Conservation (phyloP, 2,113 vertebrate genomes). For the Xenotilapia flavipinnis region DNA sequence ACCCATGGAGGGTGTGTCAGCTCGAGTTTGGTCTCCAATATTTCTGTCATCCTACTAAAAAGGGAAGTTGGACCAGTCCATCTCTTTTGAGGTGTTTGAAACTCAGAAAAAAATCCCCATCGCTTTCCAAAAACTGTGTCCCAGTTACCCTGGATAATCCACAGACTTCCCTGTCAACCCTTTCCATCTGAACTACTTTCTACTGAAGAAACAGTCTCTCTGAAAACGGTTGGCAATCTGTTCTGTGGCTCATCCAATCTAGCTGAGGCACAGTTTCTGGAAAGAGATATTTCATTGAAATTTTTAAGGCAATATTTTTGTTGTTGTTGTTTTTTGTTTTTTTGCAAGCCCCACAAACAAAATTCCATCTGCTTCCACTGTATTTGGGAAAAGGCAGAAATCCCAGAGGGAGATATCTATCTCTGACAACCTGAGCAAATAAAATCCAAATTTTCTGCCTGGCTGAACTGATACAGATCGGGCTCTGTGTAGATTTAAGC, state of each 20-base stretch:
- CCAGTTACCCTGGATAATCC: not conserved
- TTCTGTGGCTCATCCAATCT: not conserved
- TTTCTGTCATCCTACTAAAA: not conserved
- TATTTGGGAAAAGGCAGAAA: not conserved
- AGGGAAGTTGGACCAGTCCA: not conserved
- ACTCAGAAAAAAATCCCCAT: not conserved
- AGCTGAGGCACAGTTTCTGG: not conserved
- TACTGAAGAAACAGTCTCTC: not conserved
- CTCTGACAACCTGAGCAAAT: not conserved
- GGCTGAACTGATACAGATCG: not conserved
- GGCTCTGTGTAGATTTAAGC: not conserved
- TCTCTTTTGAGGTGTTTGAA: not conserved
- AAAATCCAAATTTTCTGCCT: not conserved
- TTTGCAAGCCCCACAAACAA: not conserved
- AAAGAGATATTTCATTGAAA: not conserved
- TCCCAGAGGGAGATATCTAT: not conserved
- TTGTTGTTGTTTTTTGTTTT: not conserved
- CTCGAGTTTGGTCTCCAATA: not conserved
- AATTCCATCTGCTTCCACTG: not conserved
- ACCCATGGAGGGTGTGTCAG: not conserved
- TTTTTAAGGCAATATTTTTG: not conserved
- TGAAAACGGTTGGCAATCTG: not conserved
- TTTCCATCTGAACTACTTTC: conserved; percentile 13
- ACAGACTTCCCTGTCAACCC: not conserved
- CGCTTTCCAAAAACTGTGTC: not conserved